Evolutionary conservation across 2,797 vertebrate species (phyloP), one percentile per base, ranked within the genome.

Genomic region (Myotis vivesi): DNA sequence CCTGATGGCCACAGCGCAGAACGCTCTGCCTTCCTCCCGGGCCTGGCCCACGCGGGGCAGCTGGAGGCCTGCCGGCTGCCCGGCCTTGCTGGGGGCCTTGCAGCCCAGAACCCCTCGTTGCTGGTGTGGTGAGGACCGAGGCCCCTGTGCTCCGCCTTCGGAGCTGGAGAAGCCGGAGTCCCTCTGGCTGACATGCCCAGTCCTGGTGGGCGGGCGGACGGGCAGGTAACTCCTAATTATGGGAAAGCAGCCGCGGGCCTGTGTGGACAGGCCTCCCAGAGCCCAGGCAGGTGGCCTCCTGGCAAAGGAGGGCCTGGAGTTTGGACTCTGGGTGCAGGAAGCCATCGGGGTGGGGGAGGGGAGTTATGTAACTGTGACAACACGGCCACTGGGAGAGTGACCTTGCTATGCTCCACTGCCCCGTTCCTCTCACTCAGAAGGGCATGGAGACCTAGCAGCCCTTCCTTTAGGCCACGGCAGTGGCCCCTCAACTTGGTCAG

Each of bases 281-380:
- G 83, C 62, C 91, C 20, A 11, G 79, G 90, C 94, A 92, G 75
- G 94, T 81, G 95, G 92, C 93, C 87, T 87, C 75, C 83, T 15
- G 17, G 73, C 46, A 19, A 68, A 20, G 81, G 62, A 84, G 83
- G 76, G 81, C 77, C 81, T 4, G 11, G 72, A 80, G 75, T 76
- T 55, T 46, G 84, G 92, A 88, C 72, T 77, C 75, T 38, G 55
- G 55, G 49, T 33, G 33, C 87, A 69, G 77, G 92, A 79, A 92
- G 44, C 69, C 25, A 13, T 44, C 30, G 0, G 33, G 36, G 44
- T 15, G 41, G 83, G 49, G 91, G 76, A 66, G 9, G 89, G 68
- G 2, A 0, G 4, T 94, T 94, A 95, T 91, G 57, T 95, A 94
- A 96, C 62, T 22, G 1, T 25, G 36, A 87, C 6, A 12, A n/a